Evolutionary conservation across 1,140 invertebrate species (phyloP).

Genomic region (Drosophila arizonae): DNA sequence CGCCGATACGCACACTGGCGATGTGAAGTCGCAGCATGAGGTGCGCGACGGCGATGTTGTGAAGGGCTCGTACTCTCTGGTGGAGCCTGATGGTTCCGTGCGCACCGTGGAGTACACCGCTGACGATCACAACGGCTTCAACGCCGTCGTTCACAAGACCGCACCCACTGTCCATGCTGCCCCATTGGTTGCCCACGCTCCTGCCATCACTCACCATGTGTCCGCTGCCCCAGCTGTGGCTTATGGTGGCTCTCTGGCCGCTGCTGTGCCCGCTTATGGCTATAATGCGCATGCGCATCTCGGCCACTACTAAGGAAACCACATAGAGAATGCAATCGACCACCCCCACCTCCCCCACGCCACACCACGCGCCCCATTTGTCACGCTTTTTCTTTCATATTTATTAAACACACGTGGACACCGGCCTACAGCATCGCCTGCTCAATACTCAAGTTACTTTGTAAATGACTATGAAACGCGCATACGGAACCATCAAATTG

Average conservation of each 20-base stretch:
- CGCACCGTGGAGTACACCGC: constrained; percentile 88
- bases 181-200: constrained; percentile 57
- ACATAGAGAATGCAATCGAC: background rate
- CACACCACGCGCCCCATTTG: constrained; percentile 82
- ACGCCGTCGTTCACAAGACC: constrained; percentile 83
- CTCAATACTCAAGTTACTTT: constrained; percentile 83
- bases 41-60: constrained; percentile 85
- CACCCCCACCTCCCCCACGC: constrained; percentile 39
- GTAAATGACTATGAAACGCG: constrained; percentile 39
- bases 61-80: constrained; percentile 85
- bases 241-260: constrained; percentile 66
- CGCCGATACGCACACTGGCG: constrained; percentile 85
- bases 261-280: constrained; percentile 67
- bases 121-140: constrained; percentile 87
- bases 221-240: constrained; percentile 68
- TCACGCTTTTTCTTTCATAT: constrained; percentile 90
- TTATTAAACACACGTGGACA: constrained; percentile 93
- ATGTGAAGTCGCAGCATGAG: constrained; percentile 87
- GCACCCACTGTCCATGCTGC: constrained; percentile 74
- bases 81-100: constrained; percentile 85
- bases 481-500: background rate
- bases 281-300: constrained; percentile 75
- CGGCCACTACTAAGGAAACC: constrained; percentile 66
- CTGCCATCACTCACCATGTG: constrained; percentile 71
- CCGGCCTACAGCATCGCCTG: constrained; percentile 83